Evolutionary conservation across 2,113 vertebrate species (phyloP).

Genomic region (Tretioscincus oriximinensis): DNA sequence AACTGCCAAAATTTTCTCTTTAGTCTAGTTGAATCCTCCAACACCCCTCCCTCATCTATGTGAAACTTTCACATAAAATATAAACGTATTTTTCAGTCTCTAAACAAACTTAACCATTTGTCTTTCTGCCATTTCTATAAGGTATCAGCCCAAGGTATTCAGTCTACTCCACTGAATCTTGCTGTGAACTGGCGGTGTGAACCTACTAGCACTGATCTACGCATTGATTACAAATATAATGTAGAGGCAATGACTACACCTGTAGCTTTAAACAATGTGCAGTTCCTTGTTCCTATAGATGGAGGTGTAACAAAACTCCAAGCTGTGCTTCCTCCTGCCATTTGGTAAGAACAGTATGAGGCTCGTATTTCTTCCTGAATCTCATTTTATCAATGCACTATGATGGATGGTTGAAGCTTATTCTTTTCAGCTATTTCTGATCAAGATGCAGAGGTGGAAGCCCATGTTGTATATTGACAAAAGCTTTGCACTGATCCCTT

Average conservation of each 20-base stretch:
- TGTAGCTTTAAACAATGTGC: slow-evolving; percentile 89
- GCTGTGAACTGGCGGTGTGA: slow-evolving; percentile 95
- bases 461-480: no score
- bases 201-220: slow-evolving; percentile 86
- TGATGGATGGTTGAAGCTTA: not conserved
- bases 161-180: slow-evolving; percentile 95
- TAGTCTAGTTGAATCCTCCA: no score
- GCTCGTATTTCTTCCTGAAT: not conserved
- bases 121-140: slow-evolving; percentile 70
- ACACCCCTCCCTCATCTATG: no score
- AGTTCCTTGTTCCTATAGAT: slow-evolving; percentile 89
- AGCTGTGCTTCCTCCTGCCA: slow-evolving; percentile 91
- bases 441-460: no score
- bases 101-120: slow-evolving; percentile 49
- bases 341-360: slow-evolving; percentile 77
- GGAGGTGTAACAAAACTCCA: slow-evolving; percentile 89
- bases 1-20: no score
- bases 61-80: not conserved
- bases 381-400: not conserved
- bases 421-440: not conserved
- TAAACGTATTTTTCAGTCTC: slow-evolving; percentile 48
- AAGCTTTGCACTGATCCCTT: not conserved
- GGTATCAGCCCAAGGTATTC: slow-evolving; percentile 93
- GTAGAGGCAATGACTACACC: slow-evolving; percentile 87
- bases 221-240: slow-evolving; percentile 98